Percentiles rank a stretch among this genome's conserved stretches.
Evolutionary conservation across 2,888 invertebrate species (phyloP).

Genomic region (Rhopalosiphum nymphaeae): DNA sequence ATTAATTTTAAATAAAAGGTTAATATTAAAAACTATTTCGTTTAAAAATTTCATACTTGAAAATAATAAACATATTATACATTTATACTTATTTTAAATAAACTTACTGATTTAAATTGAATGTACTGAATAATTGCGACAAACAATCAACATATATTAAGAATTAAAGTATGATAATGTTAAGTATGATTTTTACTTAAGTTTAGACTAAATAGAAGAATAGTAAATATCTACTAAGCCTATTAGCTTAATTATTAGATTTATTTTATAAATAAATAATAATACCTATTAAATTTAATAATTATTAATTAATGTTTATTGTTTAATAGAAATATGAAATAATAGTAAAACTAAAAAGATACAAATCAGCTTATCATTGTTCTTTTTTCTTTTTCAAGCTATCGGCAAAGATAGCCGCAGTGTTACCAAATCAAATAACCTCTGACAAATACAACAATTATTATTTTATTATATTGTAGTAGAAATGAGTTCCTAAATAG

Average conservation of each 20-base stretch:
- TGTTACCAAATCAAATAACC: constrained; percentile 22
- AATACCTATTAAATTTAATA: background rate
- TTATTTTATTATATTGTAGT: background rate
- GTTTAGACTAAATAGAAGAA: background rate
- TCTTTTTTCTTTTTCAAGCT: constrained; percentile 30
- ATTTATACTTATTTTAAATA: background rate
- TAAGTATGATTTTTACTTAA: background rate
- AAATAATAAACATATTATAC: background rate
- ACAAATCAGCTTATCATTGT: constrained; percentile 44
- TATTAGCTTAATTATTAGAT: background rate
- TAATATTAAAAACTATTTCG: background rate
- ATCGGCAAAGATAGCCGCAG: constrained; percentile 13
- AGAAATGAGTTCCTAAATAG: background rate
- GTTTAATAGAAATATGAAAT: no score
- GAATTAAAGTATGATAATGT: background rate
- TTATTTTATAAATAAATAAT: background rate
- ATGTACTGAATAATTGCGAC: background rate
- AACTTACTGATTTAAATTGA: constrained; percentile 21
- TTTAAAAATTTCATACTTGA: background rate
- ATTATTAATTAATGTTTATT: constrained; percentile 17
- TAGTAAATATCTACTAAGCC: background rate
- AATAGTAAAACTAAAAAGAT: background rate
- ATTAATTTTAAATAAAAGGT: background rate
- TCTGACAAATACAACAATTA: background rate
- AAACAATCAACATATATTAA: constrained; percentile 6